phyloP scores from a whole-genome alignment of 2,797 vertebrate species.

The Zalophus californianus region DNA sequence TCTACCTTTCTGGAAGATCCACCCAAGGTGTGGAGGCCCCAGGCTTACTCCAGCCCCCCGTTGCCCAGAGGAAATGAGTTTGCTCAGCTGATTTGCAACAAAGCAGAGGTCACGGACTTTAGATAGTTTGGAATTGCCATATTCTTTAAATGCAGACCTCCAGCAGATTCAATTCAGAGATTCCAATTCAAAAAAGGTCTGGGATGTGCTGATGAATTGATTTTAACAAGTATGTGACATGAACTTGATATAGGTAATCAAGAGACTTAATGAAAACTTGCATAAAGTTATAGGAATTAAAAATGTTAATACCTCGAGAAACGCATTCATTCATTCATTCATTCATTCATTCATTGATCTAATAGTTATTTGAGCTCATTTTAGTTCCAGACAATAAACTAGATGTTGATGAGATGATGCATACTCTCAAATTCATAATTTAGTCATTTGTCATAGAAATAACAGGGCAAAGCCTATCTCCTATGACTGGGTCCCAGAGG shows the following conservation, averaged over 20 bases:
- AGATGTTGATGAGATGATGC: background rate
- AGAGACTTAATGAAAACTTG: background rate
- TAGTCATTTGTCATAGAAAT: slow-evolving; percentile 1
- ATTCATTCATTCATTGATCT: background rate
- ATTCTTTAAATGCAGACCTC: slow-evolving; percentile 20
- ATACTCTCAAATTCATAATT: slow-evolving; percentile 38
- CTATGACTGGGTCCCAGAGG: background rate
- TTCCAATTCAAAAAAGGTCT: background rate
- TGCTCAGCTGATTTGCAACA: background rate
- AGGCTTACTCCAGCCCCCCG: background rate
- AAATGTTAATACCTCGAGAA: slow-evolving; percentile 48
- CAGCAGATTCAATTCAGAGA: background rate
- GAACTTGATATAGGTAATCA: background rate
- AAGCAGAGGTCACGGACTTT: background rate
- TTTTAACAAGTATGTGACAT: slow-evolving; percentile 16
- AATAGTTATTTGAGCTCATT: slow-evolving; percentile 26
- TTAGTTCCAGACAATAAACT: background rate
- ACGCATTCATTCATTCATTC: background rate
- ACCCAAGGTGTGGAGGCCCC: too few relatives aligned
- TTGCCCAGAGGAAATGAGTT: background rate
- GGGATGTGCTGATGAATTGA: background rate
- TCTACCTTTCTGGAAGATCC: background rate
- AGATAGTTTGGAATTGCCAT: background rate
- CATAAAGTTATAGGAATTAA: background rate
- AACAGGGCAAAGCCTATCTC: background rate